Evolutionary conservation across 2,888 invertebrate genomes (phyloP).

Genomic region (Pandemis cinnamomeana): DNA sequence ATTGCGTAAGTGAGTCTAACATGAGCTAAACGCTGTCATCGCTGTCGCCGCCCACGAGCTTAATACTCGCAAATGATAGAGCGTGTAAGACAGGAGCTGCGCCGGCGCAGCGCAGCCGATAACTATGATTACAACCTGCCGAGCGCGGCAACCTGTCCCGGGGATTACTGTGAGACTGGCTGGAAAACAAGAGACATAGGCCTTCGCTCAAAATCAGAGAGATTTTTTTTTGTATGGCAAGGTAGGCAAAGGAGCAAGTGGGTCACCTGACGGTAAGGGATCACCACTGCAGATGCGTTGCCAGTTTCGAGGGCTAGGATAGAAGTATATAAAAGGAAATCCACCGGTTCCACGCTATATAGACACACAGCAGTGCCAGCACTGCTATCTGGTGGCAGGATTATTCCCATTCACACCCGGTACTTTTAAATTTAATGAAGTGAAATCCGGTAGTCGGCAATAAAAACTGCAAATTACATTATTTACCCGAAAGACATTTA

Average conservation of each 20-base stretch:
- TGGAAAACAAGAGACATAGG: not conserved
- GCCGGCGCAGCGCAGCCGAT: conserved; percentile 2
- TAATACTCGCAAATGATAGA: conserved; percentile 64
- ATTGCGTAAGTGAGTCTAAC: not conserved
- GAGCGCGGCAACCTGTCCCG: not conserved
- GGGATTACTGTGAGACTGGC: not conserved
- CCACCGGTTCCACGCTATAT: too few species aligned
- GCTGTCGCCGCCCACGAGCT: conserved; percentile 50
- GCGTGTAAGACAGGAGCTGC: conserved; percentile 62
- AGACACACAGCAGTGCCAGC: too few species aligned
- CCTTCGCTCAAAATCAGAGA: too few species aligned
- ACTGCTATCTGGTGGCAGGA: too few species aligned
- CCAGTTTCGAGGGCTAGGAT: too few species aligned
- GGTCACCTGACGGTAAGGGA: too few species aligned
- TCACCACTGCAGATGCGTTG: too few species aligned
- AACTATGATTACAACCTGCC: conserved; percentile 9
- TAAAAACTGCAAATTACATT: conserved; percentile 27
- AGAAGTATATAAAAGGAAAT: too few species aligned
- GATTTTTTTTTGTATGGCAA: too few species aligned
- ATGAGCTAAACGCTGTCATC: conserved; percentile 25
- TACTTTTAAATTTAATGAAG: not conserved
- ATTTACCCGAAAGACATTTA: conserved; percentile 24
- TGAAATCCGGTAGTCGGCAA: conserved; percentile 25
- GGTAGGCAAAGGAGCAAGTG: too few species aligned
- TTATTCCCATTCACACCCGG: too few species aligned